Conservation (phyloP, 2,797 vertebrate genomes). For the Anguilla obscura region DNA sequence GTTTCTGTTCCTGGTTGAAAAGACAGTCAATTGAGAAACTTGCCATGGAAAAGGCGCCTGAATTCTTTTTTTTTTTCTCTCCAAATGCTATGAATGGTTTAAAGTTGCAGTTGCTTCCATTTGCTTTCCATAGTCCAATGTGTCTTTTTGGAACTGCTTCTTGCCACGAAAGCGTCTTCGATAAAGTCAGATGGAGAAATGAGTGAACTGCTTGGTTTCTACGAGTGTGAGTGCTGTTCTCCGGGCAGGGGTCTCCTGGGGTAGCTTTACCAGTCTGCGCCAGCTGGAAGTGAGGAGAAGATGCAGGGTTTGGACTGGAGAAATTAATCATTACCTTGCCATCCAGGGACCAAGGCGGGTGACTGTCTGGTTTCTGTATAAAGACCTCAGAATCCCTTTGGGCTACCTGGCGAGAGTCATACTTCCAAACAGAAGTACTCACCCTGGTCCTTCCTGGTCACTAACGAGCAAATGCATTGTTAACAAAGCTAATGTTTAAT, state of each 20-base stretch:
- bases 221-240: neutral
- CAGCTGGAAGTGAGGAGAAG: neutral
- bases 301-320: neutral
- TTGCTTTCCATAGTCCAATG: neutral
- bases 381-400: neutral
- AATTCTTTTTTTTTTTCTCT: neutral
- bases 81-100: conserved; percentile 8
- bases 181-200: neutral
- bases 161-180: neutral
- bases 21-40: conserved; percentile 21
- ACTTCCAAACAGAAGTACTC: neutral
- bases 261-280: neutral
- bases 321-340: neutral
- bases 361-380: neutral
- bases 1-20: conserved; percentile 27
- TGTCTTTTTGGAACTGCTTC: neutral
- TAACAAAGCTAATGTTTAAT: neutral
- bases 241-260: neutral
- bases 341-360: neutral
- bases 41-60: conserved; percentile 32
- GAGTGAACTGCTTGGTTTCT: neutral
- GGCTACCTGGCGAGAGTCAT: neutral
- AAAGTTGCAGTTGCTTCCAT: neutral
- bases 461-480: neutral
- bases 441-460: neutral